Conservation (phyloP, 2,797 vertebrate species). For the Sus cebifrons region DNA sequence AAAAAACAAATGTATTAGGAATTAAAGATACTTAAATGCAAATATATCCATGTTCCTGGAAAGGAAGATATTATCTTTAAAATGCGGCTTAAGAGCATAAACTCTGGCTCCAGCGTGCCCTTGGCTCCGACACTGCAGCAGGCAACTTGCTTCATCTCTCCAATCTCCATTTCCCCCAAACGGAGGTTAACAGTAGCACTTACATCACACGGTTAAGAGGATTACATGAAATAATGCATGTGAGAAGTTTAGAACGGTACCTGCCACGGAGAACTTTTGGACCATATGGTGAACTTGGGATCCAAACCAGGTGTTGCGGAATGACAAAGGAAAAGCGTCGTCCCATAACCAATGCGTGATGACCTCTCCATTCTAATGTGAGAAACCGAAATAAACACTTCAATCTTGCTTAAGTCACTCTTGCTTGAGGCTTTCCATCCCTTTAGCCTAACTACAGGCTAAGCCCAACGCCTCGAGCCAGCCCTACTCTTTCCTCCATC, state of each 20-base stretch:
- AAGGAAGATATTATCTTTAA: neutral
- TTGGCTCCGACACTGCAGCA: neutral
- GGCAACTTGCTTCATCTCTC: neutral
- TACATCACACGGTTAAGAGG: neutral
- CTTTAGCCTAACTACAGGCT: neutral
- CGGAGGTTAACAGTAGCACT: neutral
- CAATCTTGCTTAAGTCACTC: neutral
- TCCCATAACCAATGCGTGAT: neutral
- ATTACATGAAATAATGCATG: neutral
- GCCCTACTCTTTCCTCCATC: too few relatives aligned
- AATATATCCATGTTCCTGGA: neutral
- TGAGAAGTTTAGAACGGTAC: neutral
- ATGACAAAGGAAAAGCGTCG: neutral
- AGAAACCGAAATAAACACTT: neutral
- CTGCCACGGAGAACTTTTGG: neutral
- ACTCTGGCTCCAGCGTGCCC: neutral
- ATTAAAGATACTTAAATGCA: neutral
- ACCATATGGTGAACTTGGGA: too few relatives aligned
- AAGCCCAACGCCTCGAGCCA: neutral
- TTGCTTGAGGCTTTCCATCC: neutral
- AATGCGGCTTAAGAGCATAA: neutral
- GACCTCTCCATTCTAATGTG: neutral
- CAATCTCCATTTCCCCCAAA: neutral
- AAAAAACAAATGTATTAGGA: too few relatives aligned
- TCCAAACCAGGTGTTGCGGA: neutral